phyloP scores from a whole-genome alignment of 2,797 vertebrate genomes.

The Sebastes diaconus region DNA sequence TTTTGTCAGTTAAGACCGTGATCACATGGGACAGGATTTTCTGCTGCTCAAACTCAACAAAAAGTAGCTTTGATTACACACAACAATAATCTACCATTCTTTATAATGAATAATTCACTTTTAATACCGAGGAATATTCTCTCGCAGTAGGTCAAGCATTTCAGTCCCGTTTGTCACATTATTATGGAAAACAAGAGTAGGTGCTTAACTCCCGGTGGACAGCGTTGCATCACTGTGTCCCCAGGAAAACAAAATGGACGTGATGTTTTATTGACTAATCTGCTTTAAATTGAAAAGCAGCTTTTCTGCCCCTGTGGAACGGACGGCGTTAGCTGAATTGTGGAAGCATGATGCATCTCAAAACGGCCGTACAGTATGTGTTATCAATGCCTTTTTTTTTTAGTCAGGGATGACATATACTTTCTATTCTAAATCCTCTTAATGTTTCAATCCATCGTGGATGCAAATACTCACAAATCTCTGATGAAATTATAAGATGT shows the following conservation, averaged over 20 bases:
- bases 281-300: constrained; percentile 74
- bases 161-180: constrained; percentile 6
- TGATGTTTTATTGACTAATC: constrained; percentile 66
- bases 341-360: constrained; percentile 4
- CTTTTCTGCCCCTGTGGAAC: constrained; percentile 57
- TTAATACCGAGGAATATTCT: neutral
- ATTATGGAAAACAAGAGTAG: constrained; percentile 10
- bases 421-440: constrained; percentile 5
- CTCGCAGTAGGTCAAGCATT: neutral
- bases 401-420: neutral
- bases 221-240: constrained; percentile 18
- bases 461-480: constrained; percentile 8
- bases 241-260: constrained; percentile 44
- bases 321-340: neutral
- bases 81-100: neutral
- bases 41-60: neutral
- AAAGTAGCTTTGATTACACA: neutral
- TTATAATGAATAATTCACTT: neutral
- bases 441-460: neutral
- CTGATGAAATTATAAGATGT: constrained; percentile 3
- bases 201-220: constrained; percentile 20
- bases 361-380: neutral
- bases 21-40: neutral
- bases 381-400: constrained; percentile 5
- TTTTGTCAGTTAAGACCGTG: neutral